Evolutionary conservation across 53 echinoderm and acorn worm species (phyloP), one percentile per base, ranked within the genome.

Genomic region (Actinopyga echinites): DNA sequence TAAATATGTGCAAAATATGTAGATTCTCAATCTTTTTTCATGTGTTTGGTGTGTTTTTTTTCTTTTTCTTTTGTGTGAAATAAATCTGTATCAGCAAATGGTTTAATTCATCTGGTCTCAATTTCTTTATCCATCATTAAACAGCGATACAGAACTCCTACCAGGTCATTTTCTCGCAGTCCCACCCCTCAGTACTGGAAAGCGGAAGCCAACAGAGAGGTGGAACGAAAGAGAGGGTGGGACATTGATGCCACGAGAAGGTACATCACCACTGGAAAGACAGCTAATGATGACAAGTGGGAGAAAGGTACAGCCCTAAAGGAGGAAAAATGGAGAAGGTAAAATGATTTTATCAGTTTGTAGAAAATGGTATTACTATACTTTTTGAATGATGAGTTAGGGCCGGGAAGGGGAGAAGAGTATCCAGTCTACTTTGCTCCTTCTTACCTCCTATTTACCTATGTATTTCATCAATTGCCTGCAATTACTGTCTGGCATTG

Each of bases 171-270:
- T 49, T 95, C 95, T n/a, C 85, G 92, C 26, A 92, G 90, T 31
- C 69, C 73, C 8, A 95, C 95, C 35, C 96, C 93, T 25, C 96
- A 93, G 23, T 93, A 93, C 80, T 96, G 96, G 96, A 80, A 85
- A 4, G 88, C 86, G 15, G 96, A 96, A 86, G 84, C 87, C 42
- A 82, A 87, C 52, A 42, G 75, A 23, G 54, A 75, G 24, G 19
- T 30, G 5, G 85, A 89, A n/a, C 69, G 82, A 19, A 65, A 75
- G 45, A 80, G 78, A 24, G 83, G 65, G 20, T 34, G 38, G 38
- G 90, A 38, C 30, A 43, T 83, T 22, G 90, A 90, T 45, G 54
- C 55, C 6, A 83, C 73, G 44, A 45, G 84, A 44, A 52, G 83
- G 65, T 83, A 83, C 57, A 24, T 74, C 11, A 78, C 73, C 30